Base-by-base conservation (phyloP, 2,113 vertebrate species). In the Climacteris rufus region DNA sequence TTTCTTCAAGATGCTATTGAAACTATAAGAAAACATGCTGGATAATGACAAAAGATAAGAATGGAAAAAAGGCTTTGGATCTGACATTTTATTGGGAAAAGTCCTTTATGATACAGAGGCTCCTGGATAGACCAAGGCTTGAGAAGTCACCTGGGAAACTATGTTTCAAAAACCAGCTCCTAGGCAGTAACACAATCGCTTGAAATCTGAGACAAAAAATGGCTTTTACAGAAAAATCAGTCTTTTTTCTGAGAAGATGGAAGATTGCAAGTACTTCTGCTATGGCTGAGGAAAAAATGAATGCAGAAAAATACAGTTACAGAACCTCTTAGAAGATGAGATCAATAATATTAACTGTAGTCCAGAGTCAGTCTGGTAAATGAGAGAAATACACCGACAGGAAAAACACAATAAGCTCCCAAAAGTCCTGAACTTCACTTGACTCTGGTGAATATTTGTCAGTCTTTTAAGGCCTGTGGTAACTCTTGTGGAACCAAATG, bases 401-500 rank as follows among this genome's bases (percentile, higher is more conserved):
- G 9, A 69, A 65, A 85, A 88, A 9, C 6, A 49, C 11, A 68
- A 16, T 24, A 83, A 89, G 33, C 11, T 23, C 30, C 15, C 37
- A 21, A 49, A 93, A 79, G 33, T 76, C 42, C 50, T 70, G 84
- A 91, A 79, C 63, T 87, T 88, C 27, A 35, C 30, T 50, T 90
- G 63, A 53, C 37, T 91, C 61, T 54, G 47, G 53, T 44, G 50
- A 87, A 35, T 91, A 42, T 70, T 90, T 74, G 50, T 65, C 78
- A 69, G 18, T 40, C 27, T 89, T 91, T 85, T 69, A 93, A 80
- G 10, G 59, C 71, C 47, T 94, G 30, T 45, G 33, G 53, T 56
- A 93, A 72, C 23, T 94, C 65, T 74, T 85, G 83, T 80, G 75
- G 88, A 96, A 93, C 47, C 91, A 85, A 76, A 87, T 23, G 35